These are phyloP conservation scores for Pedionomus torquatus DNA, from an alignment of 2,113 vertebrate species.

Conservation along the genomic window DNA sequence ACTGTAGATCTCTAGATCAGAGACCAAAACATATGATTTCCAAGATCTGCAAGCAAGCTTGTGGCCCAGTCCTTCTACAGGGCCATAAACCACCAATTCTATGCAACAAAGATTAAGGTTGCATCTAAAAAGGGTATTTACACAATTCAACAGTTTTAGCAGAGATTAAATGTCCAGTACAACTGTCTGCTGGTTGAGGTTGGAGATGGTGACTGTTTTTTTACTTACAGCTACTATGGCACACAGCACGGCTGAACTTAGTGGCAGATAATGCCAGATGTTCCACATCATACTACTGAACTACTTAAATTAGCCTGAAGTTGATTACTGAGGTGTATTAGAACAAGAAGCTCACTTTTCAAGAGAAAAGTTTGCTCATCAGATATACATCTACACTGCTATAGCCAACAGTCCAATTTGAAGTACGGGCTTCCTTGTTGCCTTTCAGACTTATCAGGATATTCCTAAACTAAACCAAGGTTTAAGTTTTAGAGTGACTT, in stretches of 20 bases:
- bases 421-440: neutral
- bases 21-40: neutral
- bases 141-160: neutral
- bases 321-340: neutral
- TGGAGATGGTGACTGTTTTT: neutral
- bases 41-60: neutral
- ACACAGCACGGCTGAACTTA: neutral
- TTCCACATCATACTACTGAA: neutral
- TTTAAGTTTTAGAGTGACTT: neutral
- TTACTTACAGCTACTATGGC: neutral
- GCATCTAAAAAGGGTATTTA: neutral
- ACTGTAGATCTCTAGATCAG: neutral
- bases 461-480: neutral
- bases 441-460: neutral
- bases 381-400: neutral
- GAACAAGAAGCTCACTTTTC: neutral
- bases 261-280: neutral
- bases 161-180: neutral
- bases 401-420: neutral
- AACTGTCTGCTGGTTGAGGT: neutral
- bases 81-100: neutral
- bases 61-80: neutral
- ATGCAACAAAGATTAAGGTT: neutral
- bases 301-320: neutral
- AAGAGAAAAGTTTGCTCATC: neutral